Percentiles rank a stretch among this genome's conserved stretches.
Conservation (phyloP, 2,888 invertebrate species). For the Mamestra brassicae region DNA sequence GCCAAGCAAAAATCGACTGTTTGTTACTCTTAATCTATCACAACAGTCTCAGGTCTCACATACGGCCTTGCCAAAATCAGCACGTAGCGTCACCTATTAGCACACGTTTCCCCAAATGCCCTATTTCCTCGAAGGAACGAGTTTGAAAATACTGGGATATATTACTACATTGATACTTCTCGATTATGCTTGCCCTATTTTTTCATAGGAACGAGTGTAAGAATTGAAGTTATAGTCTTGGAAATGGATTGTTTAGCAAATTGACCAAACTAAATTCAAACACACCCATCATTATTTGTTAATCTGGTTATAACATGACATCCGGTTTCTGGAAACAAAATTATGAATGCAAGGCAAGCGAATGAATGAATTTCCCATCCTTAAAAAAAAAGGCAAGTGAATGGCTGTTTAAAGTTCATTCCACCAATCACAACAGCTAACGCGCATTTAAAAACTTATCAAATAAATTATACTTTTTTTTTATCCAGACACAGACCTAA, state of each 20-base stretch:
- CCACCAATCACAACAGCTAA: not conserved
- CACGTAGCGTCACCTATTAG: constrained; percentile 47
- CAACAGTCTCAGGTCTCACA: constrained; percentile 3
- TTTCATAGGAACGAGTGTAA: not conserved
- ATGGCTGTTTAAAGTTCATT: not conserved
- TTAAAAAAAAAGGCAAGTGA: no score
- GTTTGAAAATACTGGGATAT: constrained; percentile 12
- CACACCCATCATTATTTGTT: not conserved
- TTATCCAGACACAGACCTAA: not conserved
- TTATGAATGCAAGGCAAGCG: no score
- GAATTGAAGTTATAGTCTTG: not conserved
- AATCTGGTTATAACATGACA: not conserved
- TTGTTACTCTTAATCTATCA: constrained; percentile 24
- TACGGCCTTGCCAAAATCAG: constrained; percentile 17
- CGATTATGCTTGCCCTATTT: constrained; percentile 2
- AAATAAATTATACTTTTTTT: not conserved
- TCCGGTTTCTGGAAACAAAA: no score
- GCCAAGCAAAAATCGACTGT: constrained; percentile 9
- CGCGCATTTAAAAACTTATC: no score
- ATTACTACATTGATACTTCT: constrained; percentile 26
- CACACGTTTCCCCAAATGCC: constrained; percentile 28
- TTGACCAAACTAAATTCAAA: not conserved
- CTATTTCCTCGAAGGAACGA: constrained; percentile 27
- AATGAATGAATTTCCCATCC: not conserved
- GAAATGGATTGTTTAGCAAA: not conserved